These are phyloP conservation scores for Pontoporia blainvillei DNA, from an alignment of 2,113 vertebrate species.

Conservation along the genomic window DNA sequence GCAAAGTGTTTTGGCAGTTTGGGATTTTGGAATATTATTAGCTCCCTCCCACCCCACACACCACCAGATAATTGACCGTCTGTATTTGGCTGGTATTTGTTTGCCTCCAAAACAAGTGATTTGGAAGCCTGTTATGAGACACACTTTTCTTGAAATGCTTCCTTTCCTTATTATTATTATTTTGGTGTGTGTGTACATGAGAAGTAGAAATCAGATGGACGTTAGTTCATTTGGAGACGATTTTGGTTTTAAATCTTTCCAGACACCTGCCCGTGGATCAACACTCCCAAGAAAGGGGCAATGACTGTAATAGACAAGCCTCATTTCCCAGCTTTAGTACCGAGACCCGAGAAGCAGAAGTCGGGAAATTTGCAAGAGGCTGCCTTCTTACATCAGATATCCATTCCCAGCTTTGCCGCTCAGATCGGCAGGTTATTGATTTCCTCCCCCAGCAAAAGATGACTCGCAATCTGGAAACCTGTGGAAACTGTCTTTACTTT, in stretches of 20 bases:
- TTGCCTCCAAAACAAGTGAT: conserved; percentile 21
- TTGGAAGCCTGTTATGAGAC: background rate
- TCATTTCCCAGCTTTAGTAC: background rate
- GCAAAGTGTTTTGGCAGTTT: conserved; percentile 12
- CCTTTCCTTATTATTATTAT: background rate
- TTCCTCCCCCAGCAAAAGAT: background rate
- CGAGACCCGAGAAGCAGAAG: background rate
- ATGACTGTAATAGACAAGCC: background rate
- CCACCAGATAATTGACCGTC: conserved; percentile 8
- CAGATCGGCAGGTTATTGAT: background rate
- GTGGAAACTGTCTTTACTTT: conserved; percentile 30
- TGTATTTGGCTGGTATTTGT: background rate
- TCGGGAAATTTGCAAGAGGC: background rate
- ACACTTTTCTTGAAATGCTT: background rate
- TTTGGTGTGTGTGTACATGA: background rate
- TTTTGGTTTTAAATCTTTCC: conserved; percentile 8
- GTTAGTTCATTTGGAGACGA: background rate
- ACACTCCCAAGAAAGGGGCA: background rate
- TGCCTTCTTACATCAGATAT: background rate
- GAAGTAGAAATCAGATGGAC: background rate
- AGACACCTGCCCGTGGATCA: background rate
- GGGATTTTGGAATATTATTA: conserved; percentile 49
- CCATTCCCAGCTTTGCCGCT: background rate
- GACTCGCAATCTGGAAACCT: background rate
- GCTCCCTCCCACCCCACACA: background rate